phyloP scores from a whole-genome alignment of 2,888 invertebrate species.

The Clitarchus hookeri region DNA sequence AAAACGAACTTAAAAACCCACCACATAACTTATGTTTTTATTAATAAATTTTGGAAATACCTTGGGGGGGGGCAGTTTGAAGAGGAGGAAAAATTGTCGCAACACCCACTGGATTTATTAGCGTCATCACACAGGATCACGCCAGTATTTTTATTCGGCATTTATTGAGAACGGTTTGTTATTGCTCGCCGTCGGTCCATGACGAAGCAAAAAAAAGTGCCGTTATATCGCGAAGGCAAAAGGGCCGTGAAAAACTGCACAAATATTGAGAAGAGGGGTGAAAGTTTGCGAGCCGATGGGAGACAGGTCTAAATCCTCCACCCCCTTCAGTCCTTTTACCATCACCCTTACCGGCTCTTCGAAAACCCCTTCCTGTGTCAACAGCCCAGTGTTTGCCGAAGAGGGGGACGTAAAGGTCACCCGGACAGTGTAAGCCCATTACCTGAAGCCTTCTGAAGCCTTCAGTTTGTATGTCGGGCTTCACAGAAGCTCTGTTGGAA shows the following conservation, averaged over 20 bases:
- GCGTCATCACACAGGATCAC: too few relatives aligned
- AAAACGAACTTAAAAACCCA: too few relatives aligned
- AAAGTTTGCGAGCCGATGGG: neutral
- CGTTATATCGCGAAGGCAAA: neutral
- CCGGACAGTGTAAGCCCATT: neutral
- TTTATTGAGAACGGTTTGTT: too few relatives aligned
- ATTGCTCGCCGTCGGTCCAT: too few relatives aligned
- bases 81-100: too few relatives aligned
- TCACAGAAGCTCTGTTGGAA: neutral
- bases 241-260: neutral
- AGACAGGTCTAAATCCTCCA: neutral
- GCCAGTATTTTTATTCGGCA: too few relatives aligned
- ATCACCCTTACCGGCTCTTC: neutral
- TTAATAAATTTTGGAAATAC: too few relatives aligned
- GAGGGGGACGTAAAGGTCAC: neutral
- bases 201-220: neutral
- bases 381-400: neutral
- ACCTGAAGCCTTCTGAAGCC: neutral
- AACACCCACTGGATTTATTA: too few relatives aligned
- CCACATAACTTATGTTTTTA: too few relatives aligned
- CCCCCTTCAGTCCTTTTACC: neutral
- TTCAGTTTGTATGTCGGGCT: slow-evolving; percentile 1
- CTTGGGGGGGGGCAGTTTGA: too few relatives aligned
- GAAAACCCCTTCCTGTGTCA: slow-evolving; percentile 1
- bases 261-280: neutral